Percentiles rank a stretch among this genome's conserved stretches.
These are phyloP conservation scores for Erannis defoliaria DNA, from an alignment of 2,888 invertebrate genomes.

Conservation along the genomic window DNA sequence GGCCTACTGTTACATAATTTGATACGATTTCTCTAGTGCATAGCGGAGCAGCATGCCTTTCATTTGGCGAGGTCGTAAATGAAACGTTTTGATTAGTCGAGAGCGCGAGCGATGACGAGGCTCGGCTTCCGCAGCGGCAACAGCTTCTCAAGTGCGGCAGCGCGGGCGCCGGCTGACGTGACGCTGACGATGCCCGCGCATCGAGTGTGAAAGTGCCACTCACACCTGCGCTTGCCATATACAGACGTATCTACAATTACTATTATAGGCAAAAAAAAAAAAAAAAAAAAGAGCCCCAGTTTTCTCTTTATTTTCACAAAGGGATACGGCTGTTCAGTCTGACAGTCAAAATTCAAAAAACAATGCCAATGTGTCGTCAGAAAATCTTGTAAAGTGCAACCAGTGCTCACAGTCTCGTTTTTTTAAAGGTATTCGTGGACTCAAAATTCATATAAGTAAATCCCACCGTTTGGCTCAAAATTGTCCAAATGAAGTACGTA, in stretches of 20 bases:
- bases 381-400: no score
- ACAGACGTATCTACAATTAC: slow-evolving; percentile 48
- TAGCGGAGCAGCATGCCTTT: slow-evolving; percentile 52
- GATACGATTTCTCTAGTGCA: slow-evolving; percentile 56
- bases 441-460: no score
- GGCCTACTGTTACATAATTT: slow-evolving; percentile 55
- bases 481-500: no score
- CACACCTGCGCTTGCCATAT: slow-evolving; percentile 66
- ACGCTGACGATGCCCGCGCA: slow-evolving; percentile 34
- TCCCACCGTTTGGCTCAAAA: no score
- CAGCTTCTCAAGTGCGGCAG: slow-evolving; percentile 8
- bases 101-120: slow-evolving; percentile 36
- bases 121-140: slow-evolving; percentile 19
- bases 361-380: no score
- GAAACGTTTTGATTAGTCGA: slow-evolving; percentile 53
- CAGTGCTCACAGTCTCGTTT: no score
- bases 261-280: slow-evolving; percentile 75
- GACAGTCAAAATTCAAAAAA: no score
- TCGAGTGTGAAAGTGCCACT: slow-evolving; percentile 78
- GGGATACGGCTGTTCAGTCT: no score
- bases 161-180: slow-evolving; percentile 24
- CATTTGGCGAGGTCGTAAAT: slow-evolving; percentile 59
- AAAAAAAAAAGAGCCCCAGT: no score
- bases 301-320: no score
- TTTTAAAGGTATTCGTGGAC: no score